Evolutionary conservation across 1,140 invertebrate genomes (phyloP).

Genomic region (Homarus americanus): DNA sequence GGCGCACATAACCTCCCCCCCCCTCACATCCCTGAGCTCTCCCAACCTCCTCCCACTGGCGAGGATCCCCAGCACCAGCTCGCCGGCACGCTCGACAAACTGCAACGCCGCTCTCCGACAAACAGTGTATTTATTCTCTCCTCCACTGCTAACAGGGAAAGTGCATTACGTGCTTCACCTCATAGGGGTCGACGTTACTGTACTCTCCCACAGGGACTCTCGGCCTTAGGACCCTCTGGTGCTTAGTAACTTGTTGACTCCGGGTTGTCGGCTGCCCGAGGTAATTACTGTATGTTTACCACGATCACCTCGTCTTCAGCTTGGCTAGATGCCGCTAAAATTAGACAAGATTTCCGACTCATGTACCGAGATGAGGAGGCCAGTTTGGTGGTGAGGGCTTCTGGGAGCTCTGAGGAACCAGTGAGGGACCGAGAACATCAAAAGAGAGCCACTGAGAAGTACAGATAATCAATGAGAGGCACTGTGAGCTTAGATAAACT

Average conservation of each 20-base stretch:
- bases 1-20: too few relatives aligned
- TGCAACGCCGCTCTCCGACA: conserved; percentile 6
- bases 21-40: too few relatives aligned
- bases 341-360: neutral
- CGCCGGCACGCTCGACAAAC: conserved; percentile 30
- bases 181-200: neutral
- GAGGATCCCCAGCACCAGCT: neutral
- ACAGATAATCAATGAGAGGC: too few relatives aligned
- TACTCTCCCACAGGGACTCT: neutral
- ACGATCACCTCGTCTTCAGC: conserved; percentile 17
- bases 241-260: neutral
- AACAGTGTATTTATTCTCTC: conserved; percentile 31
- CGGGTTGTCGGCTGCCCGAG: neutral
- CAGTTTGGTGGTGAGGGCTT: too few relatives aligned
- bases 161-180: conserved; percentile 9
- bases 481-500: too few relatives aligned
- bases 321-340: neutral
- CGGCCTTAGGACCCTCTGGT: neutral
- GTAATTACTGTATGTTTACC: conserved; percentile 35
- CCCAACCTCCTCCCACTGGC: neutral
- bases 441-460: too few relatives aligned
- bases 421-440: too few relatives aligned
- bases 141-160: conserved; percentile 15
- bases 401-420: too few relatives aligned
- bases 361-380: neutral